A percentile compares a stretch with the other conserved stretches of the same genome.
Conservation (phyloP, 2,888 invertebrate species). For the Ypsolopha sequella region DNA sequence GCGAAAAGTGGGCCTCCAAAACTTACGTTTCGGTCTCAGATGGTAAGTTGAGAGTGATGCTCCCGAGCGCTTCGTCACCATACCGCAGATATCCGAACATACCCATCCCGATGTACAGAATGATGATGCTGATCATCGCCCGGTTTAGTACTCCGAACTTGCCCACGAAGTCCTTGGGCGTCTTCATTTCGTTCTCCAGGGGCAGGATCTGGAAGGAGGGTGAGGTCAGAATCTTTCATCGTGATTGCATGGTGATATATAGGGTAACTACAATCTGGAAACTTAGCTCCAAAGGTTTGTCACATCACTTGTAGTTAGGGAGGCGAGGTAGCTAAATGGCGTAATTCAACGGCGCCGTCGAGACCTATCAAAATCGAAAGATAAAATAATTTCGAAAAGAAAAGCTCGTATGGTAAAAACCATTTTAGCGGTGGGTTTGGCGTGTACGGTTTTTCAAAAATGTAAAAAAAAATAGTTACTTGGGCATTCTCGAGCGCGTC, state of each 20-base stretch:
- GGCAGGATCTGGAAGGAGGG: constrained; percentile 79
- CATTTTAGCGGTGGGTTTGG: no score
- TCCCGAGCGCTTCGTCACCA: constrained; percentile 78
- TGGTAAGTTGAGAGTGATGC: constrained; percentile 90
- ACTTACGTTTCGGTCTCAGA: constrained; percentile 72
- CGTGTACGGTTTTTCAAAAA: no score
- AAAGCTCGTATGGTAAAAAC: no score
- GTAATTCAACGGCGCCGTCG: no score
- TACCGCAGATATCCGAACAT: constrained; percentile 92
- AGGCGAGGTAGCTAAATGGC: no score
- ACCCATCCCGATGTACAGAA: constrained; percentile 90
- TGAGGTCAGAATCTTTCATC: neutral
- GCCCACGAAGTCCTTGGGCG: constrained; percentile 84
- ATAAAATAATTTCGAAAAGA: no score
- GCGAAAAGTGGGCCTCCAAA: neutral
- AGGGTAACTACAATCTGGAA: neutral
- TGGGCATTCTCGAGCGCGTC: no score
- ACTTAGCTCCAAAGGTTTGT: constrained; percentile 8
- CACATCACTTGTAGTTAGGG: no score
- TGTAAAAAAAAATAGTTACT: no score
- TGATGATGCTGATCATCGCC: constrained; percentile 84
- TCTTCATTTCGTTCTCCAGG: constrained; percentile 94
- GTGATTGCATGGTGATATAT: no score
- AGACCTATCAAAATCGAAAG: no score
- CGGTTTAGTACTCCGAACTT: constrained; percentile 87